Base-by-base conservation (phyloP, 2,797 vertebrate species). In the Octomys mimax region DNA sequence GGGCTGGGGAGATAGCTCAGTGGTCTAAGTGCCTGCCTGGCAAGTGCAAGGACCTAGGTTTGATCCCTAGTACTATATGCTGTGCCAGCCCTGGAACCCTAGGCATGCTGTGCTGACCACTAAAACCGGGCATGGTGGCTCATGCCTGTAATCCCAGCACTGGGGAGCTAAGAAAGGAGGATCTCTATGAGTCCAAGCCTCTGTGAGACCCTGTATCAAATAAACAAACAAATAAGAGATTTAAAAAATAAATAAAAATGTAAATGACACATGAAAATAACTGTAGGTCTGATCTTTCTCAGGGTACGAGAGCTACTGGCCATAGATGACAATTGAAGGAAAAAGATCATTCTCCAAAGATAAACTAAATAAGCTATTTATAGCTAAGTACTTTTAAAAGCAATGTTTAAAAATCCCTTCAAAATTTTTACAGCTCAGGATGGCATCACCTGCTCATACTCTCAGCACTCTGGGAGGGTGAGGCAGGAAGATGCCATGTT, bases 351-450 rank as follows among this genome's bases (percentile, higher is more conserved):
- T 10, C 52, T 19, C n/a, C 83, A 90, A 87, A 73, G 64, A 22
- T 87, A 46, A 95, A 59, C 26, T n/a, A 84, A 89, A 36, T 62
- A 28, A 61, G 70, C 14, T 66, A 89, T 31, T 84, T 10, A 66
- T 39, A 91, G 42, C 59, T 79, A 82, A 95, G 12, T 21, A 49
- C 28, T 64, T 89, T 87, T 64, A 78, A 70, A 86, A 78, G 22
- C 16, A 84, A 39, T 49, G 70, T 22, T 39, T 85, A 71, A 71
- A 71, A 77, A 52, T 78, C 2, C 33, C 52, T 82, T 79, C 39
- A 73, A 81, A 82, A 92, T 7, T 68, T 87, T 71, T 90, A 85
- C 24, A 93, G 16, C 59, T 83, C 39, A 26, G 36, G 18, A 3
- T 31, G 4, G 26, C 39, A 31, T 31, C 11, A 11, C 77, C 31